These are phyloP conservation scores for Hycleus cichorii DNA, from an alignment of 1,140 invertebrate genomes.

Conservation along the genomic window DNA sequence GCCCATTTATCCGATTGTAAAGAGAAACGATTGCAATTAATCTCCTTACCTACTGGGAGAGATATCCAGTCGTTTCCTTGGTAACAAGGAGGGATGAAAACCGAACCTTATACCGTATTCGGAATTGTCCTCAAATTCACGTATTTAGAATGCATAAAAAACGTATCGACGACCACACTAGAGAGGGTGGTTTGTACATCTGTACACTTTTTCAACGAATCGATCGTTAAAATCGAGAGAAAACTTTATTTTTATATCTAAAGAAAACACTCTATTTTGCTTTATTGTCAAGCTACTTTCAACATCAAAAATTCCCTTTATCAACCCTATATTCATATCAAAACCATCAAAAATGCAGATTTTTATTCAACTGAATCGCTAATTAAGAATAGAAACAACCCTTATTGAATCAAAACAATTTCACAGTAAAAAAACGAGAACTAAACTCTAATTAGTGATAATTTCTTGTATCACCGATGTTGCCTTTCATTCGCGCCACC, in stretches of 20 bases:
- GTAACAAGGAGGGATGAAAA: slow-evolving; percentile 24
- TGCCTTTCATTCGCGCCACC: background rate
- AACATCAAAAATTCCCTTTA: background rate
- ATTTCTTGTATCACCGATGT: background rate
- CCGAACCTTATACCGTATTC: slow-evolving; percentile 16
- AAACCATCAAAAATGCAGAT: too few species aligned
- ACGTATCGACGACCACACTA: slow-evolving; percentile 9
- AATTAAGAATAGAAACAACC: too few species aligned
- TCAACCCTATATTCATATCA: too few species aligned
- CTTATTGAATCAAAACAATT: too few species aligned
- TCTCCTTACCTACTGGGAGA: slow-evolving; percentile 38
- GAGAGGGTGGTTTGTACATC: background rate
- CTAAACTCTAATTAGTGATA: too few species aligned
- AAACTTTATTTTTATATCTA: background rate
- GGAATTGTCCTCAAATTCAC: slow-evolving; percentile 24
- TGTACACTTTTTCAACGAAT: background rate
- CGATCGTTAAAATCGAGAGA: background rate
- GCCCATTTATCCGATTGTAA: slow-evolving; percentile 38
- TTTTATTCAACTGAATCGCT: too few species aligned
- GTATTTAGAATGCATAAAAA: slow-evolving; percentile 23
- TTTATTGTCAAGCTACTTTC: background rate
- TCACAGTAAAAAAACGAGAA: too few species aligned
- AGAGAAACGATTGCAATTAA: slow-evolving; percentile 38
- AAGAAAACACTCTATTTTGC: background rate
- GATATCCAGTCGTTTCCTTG: slow-evolving; percentile 31